Evolutionary conservation across 1,140 invertebrate species (phyloP), one percentile per base, ranked within the genome.

Genomic region (Atta colombica): DNA sequence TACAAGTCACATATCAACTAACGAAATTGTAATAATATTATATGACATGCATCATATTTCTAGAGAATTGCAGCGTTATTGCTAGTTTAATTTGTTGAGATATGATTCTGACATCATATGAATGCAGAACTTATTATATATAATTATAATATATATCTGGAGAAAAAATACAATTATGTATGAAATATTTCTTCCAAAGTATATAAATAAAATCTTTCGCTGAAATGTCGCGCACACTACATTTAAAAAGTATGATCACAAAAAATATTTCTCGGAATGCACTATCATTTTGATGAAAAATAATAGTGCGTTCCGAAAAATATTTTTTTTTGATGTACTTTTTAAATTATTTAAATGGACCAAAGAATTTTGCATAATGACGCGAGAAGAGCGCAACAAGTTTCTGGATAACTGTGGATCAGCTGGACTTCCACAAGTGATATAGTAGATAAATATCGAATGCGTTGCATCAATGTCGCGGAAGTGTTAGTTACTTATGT

Each of bases 31-130:
- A 35, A 65, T 66, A 78, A 77, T 31, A 18, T 49, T 45, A 14
- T 21, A 35, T 39, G 0, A 78, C 31, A 49, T 12, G 14, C 1
- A 16, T 3, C 0, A 60, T 58, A 12, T 3, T 58, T 55, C 25
- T 5, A 58, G 39, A 58, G 12, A 39, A 71, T 60, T 69, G 21
- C 28, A 18, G 21, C 35, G 4, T 71, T 69, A 58, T 39, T 69
- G 8, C 1, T 61, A 18, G 39, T 63, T 10, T 28, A 25, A 28
- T 21, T 28, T 58, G 21, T 81, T 21, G 16, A 71, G 35, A 58
- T 81, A 71, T 58, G n/a, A n/a, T 31, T 7, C 14, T n/a, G 28
- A 12, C 5, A 31, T 51, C 78, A 81, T 81, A 51, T 81, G 65
- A 51, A 51, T 14, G 51, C 45, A n/a, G n/a, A 35, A 66, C 45